Conservation (phyloP, 2,888 invertebrate species). For the Tridacna gigas region DNA sequence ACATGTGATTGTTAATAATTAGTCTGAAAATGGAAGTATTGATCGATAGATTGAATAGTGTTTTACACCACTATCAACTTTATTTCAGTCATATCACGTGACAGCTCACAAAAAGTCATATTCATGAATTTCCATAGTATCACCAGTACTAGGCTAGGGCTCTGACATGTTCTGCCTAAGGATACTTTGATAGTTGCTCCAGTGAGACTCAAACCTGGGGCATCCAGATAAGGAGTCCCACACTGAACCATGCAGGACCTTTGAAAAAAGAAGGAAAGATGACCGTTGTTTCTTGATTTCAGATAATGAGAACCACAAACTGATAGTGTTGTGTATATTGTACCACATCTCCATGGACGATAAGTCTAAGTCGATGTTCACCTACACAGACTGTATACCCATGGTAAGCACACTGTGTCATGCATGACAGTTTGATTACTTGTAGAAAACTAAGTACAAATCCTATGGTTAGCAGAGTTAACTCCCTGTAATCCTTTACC, state of each 20-base stretch:
- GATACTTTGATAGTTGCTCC: too few relatives aligned
- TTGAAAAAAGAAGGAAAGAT: too few relatives aligned
- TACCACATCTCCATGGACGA: slow-evolving; percentile 98
- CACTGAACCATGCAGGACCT: too few relatives aligned
- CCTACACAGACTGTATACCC: slow-evolving; percentile 96
- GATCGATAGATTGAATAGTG: too few relatives aligned
- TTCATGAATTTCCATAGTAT: too few relatives aligned
- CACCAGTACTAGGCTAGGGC: neutral
- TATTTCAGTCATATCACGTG: too few relatives aligned
- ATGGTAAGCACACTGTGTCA: slow-evolving; percentile 80
- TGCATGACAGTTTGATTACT: too few relatives aligned
- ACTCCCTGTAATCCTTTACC: too few relatives aligned
- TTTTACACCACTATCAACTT: too few relatives aligned
- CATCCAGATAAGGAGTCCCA: neutral
- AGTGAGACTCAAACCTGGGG: neutral
- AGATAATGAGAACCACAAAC: slow-evolving; percentile 85
- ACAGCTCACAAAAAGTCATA: neutral
- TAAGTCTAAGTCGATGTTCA: slow-evolving; percentile 95
- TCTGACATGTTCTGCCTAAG: neutral
- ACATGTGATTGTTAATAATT: too few relatives aligned
- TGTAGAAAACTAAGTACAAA: neutral
- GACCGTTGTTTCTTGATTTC: slow-evolving; percentile 36
- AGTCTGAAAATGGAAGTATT: too few relatives aligned
- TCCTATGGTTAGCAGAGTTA: too few relatives aligned
- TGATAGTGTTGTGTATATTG: slow-evolving; percentile 86